These are phyloP conservation scores for Conistra vaccinii DNA, from an alignment of 2,888 invertebrate genomes.

Conservation along the genomic window DNA sequence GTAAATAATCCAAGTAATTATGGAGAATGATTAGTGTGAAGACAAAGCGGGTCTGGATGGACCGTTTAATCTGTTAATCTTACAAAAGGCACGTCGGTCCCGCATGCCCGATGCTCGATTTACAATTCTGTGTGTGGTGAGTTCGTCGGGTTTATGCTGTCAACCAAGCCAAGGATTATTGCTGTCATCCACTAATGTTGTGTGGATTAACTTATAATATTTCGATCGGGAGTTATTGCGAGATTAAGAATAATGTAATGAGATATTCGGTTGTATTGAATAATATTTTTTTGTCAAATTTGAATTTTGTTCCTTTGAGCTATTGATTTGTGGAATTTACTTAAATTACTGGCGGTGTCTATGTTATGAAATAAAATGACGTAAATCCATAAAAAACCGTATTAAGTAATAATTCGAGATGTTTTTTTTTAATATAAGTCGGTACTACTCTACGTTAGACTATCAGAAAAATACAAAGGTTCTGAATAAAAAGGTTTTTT, in stretches of 20 bases:
- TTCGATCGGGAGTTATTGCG: conserved; percentile 50
- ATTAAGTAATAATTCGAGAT: background rate
- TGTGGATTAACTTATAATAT: conserved; percentile 56
- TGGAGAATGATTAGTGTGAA: conserved; percentile 44
- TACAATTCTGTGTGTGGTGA: conserved; percentile 69
- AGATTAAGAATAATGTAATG: conserved; percentile 51
- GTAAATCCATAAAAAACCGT: background rate
- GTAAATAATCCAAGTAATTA: conserved; percentile 47
- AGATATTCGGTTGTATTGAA: conserved; percentile 12
- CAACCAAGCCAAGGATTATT: conserved; percentile 63
- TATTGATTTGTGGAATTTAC: background rate
- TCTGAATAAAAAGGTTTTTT: conserved; percentile 37
- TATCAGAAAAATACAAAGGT: conserved; percentile 20
- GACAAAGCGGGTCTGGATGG: conserved; percentile 43
- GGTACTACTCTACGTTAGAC: conserved; percentile 4
- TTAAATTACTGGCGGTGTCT: background rate
- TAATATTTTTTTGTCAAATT: background rate
- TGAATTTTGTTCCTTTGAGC: background rate
- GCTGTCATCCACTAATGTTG: conserved; percentile 50
- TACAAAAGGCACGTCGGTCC: conserved; percentile 54
- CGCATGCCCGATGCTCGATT: conserved; percentile 61
- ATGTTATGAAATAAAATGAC: background rate
- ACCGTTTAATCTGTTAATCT: conserved; percentile 65
- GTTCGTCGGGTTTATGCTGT: conserved; percentile 62
- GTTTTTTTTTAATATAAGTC: background rate